These are phyloP conservation scores for Harmothoe impar DNA, from an alignment of 2,888 invertebrate genomes.

Conservation along the genomic window DNA sequence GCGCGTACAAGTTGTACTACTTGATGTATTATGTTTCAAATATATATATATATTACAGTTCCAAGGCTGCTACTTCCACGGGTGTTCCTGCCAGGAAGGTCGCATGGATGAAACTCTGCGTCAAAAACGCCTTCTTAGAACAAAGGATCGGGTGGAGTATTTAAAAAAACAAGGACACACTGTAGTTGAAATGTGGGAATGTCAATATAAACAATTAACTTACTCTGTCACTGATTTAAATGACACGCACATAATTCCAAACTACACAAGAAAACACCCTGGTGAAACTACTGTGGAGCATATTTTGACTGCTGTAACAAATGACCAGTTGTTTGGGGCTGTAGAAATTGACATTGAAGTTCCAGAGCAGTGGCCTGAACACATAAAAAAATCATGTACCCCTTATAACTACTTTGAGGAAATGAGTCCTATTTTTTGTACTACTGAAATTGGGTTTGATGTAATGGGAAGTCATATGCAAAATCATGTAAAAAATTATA, in stretches of 20 bases:
- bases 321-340: constrained; percentile 57
- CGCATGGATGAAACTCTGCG: neutral
- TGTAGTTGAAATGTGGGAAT: neutral
- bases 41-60: neutral
- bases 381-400: neutral
- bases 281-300: neutral
- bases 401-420: neutral
- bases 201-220: neutral
- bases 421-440: constrained; percentile 12
- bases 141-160: neutral
- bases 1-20: too few relatives aligned
- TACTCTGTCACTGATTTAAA: neutral
- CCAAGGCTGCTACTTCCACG: neutral
- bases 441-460: neutral
- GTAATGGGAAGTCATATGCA: neutral
- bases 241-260: neutral
- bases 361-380: neutral
- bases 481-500: neutral
- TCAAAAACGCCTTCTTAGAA: neutral
- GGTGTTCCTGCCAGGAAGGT: neutral
- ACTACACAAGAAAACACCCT: neutral
- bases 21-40: neutral
- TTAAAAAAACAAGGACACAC: neutral
- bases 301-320: neutral
- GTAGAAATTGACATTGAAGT: constrained; percentile 62